Evolutionary conservation across 2,113 vertebrate genomes (phyloP), one percentile per base, ranked within the genome.

Genomic region (Lichenostomus cassidix): DNA sequence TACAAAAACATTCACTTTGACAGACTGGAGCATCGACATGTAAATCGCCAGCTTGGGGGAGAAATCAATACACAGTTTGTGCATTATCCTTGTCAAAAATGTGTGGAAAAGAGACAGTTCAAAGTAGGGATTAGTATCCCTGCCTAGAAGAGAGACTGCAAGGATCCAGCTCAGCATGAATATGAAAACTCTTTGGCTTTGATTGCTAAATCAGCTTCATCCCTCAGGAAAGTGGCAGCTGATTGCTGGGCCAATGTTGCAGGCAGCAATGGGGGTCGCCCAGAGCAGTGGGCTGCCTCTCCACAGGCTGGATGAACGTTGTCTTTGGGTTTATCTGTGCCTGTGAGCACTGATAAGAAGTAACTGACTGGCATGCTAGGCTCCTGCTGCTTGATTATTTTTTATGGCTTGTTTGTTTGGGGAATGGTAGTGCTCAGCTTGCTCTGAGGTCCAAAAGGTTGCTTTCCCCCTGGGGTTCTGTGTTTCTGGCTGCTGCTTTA

Each of bases 361-460:
- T 23, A 46, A 63, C 46, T 78, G 68, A 46, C 39, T 35, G 59
- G 25, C 52, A 67, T 42, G 35, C 31, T 20, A 24, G 69, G 42
- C 39, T 59, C 29, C 49, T 1, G 8, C 64, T 49, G 64, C 59
- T 58, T 55, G 69, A 29, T 78, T 94, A 10, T 35, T 87, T 81
- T 94, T 93, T 92, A 82, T 75, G 84, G 52, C 83, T 53, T 87
- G 52, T 89, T 95, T 93, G 46, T 74, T 92, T 92, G 73, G 70
- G 67, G 76, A 83, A 50, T 25, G 47, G 27, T 39, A 47, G 35
- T 11, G 55, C 58, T 90, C 33, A 59, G n/a, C 62, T 73, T 88
- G 50, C 71, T 55, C 33, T 0, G 2, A 42, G 60, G 74, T 78
- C 81, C 2, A 5, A 89, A 84, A 83, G 56, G 55, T 78, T 81